phyloP scores from a whole-genome alignment of 2,797 vertebrate species.

The Characodon lateralis region DNA sequence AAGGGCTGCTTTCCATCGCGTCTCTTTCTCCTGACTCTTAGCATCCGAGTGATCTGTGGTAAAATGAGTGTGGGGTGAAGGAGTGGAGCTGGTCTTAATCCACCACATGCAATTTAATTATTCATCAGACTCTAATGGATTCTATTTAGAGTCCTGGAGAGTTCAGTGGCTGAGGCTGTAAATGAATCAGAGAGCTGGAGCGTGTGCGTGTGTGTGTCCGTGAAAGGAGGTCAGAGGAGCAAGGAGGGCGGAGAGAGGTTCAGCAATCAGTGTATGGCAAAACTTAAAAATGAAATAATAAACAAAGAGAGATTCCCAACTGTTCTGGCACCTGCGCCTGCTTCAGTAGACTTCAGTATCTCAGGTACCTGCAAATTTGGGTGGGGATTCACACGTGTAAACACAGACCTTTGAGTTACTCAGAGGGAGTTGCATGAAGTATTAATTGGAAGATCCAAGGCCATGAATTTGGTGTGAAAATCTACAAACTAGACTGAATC shows the following conservation, averaged over 20 bases:
- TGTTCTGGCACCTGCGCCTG: neutral
- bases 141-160: conserved; percentile 68
- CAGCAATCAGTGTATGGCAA: neutral
- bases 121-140: conserved; percentile 70
- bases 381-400: neutral
- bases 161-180: conserved; percentile 58
- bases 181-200: conserved; percentile 31
- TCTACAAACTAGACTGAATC: conserved; percentile 60
- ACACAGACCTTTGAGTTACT: neutral
- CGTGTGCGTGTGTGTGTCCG: conserved; percentile 8
- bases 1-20: conserved; percentile 21
- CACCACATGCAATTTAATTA: conserved; percentile 64
- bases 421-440: conserved; percentile 15
- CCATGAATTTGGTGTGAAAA: conserved; percentile 54
- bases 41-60: conserved; percentile 34
- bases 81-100: conserved; percentile 61
- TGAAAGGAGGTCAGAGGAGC: conserved; percentile 47
- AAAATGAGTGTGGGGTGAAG: conserved; percentile 45
- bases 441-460: conserved; percentile 51
- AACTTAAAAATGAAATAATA: neutral
- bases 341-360: conserved; percentile 8
- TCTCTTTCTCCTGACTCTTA: conserved; percentile 10
- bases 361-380: neutral
- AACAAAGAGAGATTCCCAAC: conserved; percentile 2
- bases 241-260: neutral